phyloP scores from a whole-genome alignment of 35 echinoderm and acorn worm genomes.

The Eucidaris tribuloides region DNA sequence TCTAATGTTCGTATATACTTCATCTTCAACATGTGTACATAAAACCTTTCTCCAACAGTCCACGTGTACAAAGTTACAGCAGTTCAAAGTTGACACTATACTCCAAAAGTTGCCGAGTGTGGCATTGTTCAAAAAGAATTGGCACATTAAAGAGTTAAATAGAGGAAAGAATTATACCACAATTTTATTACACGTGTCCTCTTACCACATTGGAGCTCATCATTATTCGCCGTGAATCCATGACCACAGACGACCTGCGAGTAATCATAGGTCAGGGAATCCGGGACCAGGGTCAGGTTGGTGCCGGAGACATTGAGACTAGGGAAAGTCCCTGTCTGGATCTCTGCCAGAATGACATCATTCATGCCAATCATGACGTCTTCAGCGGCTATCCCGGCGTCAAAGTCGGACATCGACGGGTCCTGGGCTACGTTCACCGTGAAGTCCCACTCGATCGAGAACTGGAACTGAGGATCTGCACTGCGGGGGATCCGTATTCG shows the following conservation, averaged over 20 bases:
- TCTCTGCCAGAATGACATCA: not conserved
- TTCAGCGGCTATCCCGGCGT: slow-evolving; percentile 23
- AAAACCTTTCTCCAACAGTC: too few relatives aligned
- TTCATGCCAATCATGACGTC: slow-evolving; percentile 4
- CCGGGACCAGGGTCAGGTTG: not conserved
- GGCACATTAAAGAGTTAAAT: too few relatives aligned
- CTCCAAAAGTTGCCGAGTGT: too few relatives aligned
- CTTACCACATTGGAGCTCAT: slow-evolving; percentile 30
- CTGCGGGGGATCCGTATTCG: not conserved
- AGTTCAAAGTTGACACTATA: too few relatives aligned
- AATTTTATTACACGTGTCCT: not conserved
- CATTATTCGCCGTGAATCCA: slow-evolving; percentile 43
- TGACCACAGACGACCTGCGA: slow-evolving; percentile 32
- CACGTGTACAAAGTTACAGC: too few relatives aligned
- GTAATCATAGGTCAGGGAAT: not conserved
- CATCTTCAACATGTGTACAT: too few relatives aligned
- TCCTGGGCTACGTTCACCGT: not conserved
- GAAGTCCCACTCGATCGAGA: slow-evolving; percentile 13
- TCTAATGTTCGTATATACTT: too few relatives aligned
- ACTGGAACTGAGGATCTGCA: not conserved
- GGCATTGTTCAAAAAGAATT: too few relatives aligned
- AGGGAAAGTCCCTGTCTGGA: not conserved
- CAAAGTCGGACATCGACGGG: slow-evolving; percentile 2
- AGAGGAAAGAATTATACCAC: too few relatives aligned
- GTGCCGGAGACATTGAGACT: not conserved